phyloP scores from a whole-genome alignment of 2,113 vertebrate genomes.

The Octodon degus region DNA sequence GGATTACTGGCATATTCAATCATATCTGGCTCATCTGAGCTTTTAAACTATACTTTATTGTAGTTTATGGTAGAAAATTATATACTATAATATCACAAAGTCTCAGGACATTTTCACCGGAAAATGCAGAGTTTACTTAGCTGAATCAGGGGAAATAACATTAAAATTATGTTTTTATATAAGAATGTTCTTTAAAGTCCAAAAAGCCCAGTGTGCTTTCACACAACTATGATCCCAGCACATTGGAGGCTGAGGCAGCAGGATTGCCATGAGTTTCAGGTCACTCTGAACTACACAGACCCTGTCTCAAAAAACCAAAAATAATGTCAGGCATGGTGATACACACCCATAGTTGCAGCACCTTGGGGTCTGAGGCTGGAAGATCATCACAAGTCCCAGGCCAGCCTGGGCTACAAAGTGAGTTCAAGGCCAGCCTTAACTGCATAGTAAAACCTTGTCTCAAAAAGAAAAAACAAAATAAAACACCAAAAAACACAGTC shows the following conservation, averaged over 20 bases:
- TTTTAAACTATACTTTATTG: background rate
- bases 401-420: background rate
- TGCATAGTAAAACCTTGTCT: background rate
- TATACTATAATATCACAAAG: background rate
- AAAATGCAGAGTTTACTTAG: background rate
- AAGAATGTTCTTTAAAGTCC: conserved; percentile 36
- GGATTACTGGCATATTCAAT: no score
- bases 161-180: background rate
- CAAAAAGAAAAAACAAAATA: background rate
- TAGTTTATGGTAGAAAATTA: background rate
- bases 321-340: background rate
- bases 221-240: background rate
- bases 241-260: background rate
- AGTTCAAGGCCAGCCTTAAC: background rate
- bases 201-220: background rate
- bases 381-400: background rate
- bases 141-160: background rate
- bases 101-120: background rate
- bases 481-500: background rate
- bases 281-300: background rate
- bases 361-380: background rate
- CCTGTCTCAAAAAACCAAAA: background rate
- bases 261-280: background rate
- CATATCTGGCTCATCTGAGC: no score
- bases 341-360: background rate